These are phyloP conservation scores for Oncopeltus fasciatus DNA, from an alignment of 1,140 invertebrate species.

Conservation along the genomic window DNA sequence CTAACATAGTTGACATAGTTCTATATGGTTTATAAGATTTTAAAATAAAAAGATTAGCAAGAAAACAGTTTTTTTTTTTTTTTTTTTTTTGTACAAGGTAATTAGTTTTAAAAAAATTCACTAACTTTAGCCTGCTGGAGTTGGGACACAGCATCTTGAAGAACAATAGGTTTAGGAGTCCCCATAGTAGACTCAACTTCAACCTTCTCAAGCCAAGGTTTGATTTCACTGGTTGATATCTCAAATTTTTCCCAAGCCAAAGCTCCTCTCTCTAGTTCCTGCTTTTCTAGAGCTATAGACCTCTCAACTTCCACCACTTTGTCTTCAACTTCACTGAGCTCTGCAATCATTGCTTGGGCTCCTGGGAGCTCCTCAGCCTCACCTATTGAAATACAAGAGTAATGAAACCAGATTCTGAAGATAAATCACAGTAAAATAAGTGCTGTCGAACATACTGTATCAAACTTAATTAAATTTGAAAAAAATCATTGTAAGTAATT, in stretches of 20 bases:
- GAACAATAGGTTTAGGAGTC: conserved; percentile 47
- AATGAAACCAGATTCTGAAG: too few species aligned
- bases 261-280: conserved; percentile 51
- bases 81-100: neutral
- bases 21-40: too few species aligned
- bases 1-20: too few species aligned
- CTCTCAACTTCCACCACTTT: conserved; percentile 49
- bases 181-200: conserved; percentile 59
- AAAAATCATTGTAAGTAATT: too few species aligned
- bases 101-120: neutral
- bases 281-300: conserved; percentile 53
- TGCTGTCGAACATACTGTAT: too few species aligned
- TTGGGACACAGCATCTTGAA: conserved; percentile 68
- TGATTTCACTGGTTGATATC: conserved; percentile 55
- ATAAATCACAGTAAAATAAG: too few species aligned
- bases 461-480: too few species aligned
- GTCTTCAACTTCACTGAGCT: neutral
- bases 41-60: too few species aligned
- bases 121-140: conserved; percentile 36
- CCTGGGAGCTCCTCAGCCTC: too few species aligned
- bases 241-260: conserved; percentile 76
- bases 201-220: conserved; percentile 76
- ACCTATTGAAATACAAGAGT: too few species aligned
- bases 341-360: neutral
- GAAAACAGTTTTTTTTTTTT: too few species aligned